Conservation (phyloP, 2,797 vertebrate species). For the Gambusia yucatana region DNA sequence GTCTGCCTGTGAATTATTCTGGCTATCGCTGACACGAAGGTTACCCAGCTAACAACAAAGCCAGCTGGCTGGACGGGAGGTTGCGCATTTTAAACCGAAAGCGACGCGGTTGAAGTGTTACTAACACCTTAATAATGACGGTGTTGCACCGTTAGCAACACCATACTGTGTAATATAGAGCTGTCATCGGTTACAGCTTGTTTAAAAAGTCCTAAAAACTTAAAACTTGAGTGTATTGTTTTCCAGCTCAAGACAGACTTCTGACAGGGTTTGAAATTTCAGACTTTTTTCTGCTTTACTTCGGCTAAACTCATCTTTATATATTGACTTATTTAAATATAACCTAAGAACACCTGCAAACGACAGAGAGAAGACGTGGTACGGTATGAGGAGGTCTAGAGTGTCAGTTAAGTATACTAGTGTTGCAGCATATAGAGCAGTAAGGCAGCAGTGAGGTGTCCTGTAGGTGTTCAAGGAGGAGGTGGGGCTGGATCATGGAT, state of each 20-base stretch:
- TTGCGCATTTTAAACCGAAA: constrained; percentile 2
- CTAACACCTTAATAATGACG: background rate
- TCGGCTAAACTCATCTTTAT: background rate
- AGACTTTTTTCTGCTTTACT: background rate
- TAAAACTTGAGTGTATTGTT: constrained; percentile 1
- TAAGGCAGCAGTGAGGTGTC: background rate
- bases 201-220: background rate
- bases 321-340: background rate
- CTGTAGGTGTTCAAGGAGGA: background rate
- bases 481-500: background rate
- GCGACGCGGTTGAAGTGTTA: background rate
- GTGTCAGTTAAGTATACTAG: background rate
- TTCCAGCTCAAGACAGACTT: background rate
- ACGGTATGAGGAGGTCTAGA: background rate
- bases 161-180: background rate
- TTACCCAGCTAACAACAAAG: constrained; percentile 59
- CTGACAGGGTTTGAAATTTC: background rate
- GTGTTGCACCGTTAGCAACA: background rate
- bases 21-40: constrained; percentile 28
- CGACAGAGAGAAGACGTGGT: background rate
- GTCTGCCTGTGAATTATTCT: constrained; percentile 42
- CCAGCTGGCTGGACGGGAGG: constrained; percentile 32
- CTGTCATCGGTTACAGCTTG: background rate
- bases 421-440: background rate
- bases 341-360: background rate